Conservation (phyloP, 2,113 vertebrate species). For the Apodemus sylvaticus region DNA sequence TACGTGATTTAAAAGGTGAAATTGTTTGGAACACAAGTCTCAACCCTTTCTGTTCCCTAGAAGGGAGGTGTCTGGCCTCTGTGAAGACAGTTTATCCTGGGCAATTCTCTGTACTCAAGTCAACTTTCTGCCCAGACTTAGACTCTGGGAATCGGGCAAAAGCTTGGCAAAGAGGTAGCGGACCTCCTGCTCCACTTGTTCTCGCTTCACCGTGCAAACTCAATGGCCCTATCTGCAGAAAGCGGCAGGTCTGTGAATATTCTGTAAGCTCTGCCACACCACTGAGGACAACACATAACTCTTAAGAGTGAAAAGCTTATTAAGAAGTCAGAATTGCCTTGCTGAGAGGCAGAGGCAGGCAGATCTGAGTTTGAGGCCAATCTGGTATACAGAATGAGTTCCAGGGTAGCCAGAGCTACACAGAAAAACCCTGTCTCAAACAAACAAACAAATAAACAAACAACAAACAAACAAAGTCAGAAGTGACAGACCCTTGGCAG, state of each 20-base stretch:
- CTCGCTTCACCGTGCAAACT: neutral
- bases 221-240: neutral
- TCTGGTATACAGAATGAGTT: neutral
- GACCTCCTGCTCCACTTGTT: neutral
- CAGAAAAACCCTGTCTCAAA: neutral
- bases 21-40: conserved; percentile 45
- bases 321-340: too few relatives aligned
- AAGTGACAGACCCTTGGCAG: conserved; percentile 15
- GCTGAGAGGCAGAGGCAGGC: neutral
- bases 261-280: neutral
- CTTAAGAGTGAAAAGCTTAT: neutral
- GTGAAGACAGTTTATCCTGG: neutral
- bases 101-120: neutral
- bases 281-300: neutral
- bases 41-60: neutral
- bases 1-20: conserved; percentile 58
- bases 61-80: neutral
- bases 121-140: neutral
- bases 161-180: neutral
- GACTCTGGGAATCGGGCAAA: neutral
- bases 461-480: neutral
- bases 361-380: neutral
- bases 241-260: neutral
- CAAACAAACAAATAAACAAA: neutral
- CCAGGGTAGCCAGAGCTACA: neutral